These are phyloP conservation scores for Acropora yongei DNA, from an alignment of 64 coral and sea anemone species.

Conservation along the genomic window DNA sequence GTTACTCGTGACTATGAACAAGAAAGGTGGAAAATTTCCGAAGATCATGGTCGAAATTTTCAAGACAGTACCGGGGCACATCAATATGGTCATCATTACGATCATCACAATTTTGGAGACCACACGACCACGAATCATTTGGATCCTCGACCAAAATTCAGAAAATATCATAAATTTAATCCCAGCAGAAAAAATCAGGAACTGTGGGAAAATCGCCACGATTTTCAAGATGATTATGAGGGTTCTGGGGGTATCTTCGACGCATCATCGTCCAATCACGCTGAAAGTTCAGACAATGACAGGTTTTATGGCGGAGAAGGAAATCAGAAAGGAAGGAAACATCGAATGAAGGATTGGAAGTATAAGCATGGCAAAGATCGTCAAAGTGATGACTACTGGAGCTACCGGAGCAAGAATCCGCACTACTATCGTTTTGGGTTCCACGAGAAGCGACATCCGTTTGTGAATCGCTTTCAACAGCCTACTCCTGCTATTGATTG, in stretches of 20 bases:
- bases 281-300: not conserved
- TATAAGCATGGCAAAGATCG: constrained; percentile 24
- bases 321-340: not conserved
- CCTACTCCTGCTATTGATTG: not conserved
- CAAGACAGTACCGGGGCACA: not conserved
- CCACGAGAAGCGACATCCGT: not conserved
- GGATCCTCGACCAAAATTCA: not conserved
- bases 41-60: not conserved
- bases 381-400: constrained; percentile 41
- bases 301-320: constrained; percentile 40
- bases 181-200: not conserved
- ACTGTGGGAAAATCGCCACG: not conserved
- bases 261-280: not conserved
- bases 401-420: constrained; percentile 6
- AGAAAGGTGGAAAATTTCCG: not conserved
- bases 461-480: not conserved
- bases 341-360: constrained; percentile 13
- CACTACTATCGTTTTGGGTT: constrained; percentile 28
- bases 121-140: not conserved
- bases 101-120: not conserved
- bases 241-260: constrained; percentile 17
- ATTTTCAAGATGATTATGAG: constrained; percentile 21
- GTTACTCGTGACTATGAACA: not conserved
- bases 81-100: not conserved
- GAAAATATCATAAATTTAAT: not conserved